Evolutionary conservation across 2,888 invertebrate species (phyloP), one percentile per base, ranked within the genome.

Genomic region (Trichopoda pennipes): DNA sequence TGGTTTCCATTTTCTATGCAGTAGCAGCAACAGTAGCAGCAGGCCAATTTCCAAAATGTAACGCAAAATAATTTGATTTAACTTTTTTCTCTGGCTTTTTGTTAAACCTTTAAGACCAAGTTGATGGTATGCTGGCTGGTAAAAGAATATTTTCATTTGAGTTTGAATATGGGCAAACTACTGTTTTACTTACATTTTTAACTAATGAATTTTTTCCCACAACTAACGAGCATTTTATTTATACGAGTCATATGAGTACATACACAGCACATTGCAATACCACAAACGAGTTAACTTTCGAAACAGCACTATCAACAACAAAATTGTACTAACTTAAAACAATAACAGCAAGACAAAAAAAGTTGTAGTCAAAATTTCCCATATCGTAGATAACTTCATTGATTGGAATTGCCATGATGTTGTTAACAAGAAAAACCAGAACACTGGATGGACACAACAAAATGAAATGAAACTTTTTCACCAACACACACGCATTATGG

Each of bases 351-450:
- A 60, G 28, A 68, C 28, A n/a, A 61, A 61, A 61, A 61, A 49
- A 19, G 16, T 2, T 14, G 70, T 69, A 70, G 70, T 79, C 56
- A 82, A 79, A 82, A 66, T 82, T 82, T 81, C 69, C 81, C 80
- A 83, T 81, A 85, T 84, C 84, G 80, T 80, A 81, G 83, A 85
- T 84, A 84, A 83, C 80, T 81, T 73, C 84, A 84, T 84, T 83
- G 85, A 84, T 84, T 84, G 85, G 83, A 83, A 80, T 78, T 83
- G 82, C 84, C 83, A 83, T 83, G 78, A 81, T 83, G 81, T 84
- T 84, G 77, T 77, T 80, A 83, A 83, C 80, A 83, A 83, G 83
- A 78, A 82, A 75, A 79, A 82, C 79, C 82, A 82, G 82, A 82
- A 79, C 82, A 72, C 82, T 64, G 78, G 70, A 77, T 63, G 78